These are phyloP conservation scores for Dendropsophus ebraccatus DNA, from an alignment of 2,113 vertebrate species.

Conservation along the genomic window DNA sequence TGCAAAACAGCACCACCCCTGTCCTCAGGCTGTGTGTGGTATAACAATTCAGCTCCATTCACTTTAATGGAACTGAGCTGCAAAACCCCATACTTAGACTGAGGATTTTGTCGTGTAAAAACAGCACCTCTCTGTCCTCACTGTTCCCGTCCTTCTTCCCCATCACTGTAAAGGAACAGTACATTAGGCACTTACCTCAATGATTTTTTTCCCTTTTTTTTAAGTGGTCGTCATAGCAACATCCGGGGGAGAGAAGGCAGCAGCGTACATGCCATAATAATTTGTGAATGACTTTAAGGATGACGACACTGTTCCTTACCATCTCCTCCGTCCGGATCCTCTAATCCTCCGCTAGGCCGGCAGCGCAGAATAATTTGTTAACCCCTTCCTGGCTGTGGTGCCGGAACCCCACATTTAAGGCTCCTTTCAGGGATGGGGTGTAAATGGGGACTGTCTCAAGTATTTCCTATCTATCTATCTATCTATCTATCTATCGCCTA, in stretches of 20 bases:
- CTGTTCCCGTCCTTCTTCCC: background rate
- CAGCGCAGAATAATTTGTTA: background rate
- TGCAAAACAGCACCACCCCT: too few relatives aligned
- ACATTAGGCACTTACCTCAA: constrained; percentile 17
- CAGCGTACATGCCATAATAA: constrained; percentile 2
- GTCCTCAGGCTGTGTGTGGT: too few relatives aligned
- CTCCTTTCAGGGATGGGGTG: background rate
- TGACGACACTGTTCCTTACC: constrained; percentile 8
- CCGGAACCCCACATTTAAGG: background rate
- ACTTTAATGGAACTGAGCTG: too few relatives aligned
- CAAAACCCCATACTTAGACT: too few relatives aligned
- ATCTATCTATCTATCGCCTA: too few relatives aligned
- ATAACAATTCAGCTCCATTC: too few relatives aligned
- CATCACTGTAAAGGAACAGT: background rate
- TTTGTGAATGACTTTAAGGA: constrained; percentile 37
- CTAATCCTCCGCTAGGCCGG: background rate
- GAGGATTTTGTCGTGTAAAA: too few relatives aligned
- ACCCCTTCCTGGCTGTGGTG: background rate
- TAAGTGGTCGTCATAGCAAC: constrained; percentile 33
- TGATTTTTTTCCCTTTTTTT: constrained; percentile 40
- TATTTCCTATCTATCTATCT: too few relatives aligned
- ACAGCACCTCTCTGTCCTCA: too few relatives aligned
- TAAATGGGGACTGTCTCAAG: background rate
- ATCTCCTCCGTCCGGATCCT: background rate
- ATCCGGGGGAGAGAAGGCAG: background rate